These are phyloP conservation scores for Halcyon smyrnensis DNA, from an alignment of 2,797 vertebrate genomes.

Conservation along the genomic window DNA sequence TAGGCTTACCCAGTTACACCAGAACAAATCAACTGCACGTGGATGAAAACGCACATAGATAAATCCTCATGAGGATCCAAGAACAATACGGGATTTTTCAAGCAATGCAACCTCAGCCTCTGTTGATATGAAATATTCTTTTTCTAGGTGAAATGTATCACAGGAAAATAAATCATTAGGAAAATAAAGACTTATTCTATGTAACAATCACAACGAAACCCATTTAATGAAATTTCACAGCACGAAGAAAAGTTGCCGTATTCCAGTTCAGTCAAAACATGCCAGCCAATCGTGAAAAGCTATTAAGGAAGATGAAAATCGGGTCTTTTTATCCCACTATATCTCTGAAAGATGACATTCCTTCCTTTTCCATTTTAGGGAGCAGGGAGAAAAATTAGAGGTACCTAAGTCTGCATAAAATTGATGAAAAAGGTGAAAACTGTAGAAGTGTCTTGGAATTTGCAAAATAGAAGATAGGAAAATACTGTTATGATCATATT, in stretches of 20 bases:
- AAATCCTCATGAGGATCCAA: constrained; percentile 3
- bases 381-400: neutral
- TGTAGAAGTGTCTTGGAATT: neutral
- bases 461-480: neutral
- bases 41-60: neutral
- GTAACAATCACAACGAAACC: constrained; percentile 12
- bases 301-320: constrained; percentile 31
- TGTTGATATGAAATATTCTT: neutral
- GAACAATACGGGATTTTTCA: constrained; percentile 5
- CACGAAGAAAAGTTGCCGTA: neutral
- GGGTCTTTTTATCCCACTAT: neutral
- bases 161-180: constrained; percentile 42
- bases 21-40: neutral
- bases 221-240: constrained; percentile 50
- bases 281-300: constrained; percentile 42
- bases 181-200: constrained; percentile 28
- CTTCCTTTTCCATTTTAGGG: neutral
- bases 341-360: constrained; percentile 6
- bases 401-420: neutral
- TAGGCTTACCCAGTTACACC: neutral
- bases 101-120: neutral
- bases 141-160: neutral
- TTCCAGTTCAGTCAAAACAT: constrained; percentile 60
- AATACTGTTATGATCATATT: neutral
- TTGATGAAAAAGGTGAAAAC: neutral